phyloP scores from a whole-genome alignment of 1,140 invertebrate species.

The Monochamus saltuarius region DNA sequence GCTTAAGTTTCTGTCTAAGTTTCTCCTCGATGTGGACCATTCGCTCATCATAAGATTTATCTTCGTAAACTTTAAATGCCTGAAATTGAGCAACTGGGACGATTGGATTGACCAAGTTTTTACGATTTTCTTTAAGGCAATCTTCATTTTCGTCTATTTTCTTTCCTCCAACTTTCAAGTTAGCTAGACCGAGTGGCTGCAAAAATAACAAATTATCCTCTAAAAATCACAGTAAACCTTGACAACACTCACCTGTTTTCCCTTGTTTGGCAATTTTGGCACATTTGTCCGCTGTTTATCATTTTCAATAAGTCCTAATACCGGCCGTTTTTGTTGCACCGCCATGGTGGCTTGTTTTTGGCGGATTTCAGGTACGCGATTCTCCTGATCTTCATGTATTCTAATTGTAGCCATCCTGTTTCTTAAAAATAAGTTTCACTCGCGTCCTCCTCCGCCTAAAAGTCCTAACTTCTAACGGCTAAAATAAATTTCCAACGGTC shows the following conservation, averaged over 20 bases:
- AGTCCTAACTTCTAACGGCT: no score
- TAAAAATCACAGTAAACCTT: conserved; percentile 11
- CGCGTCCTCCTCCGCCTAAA: no score
- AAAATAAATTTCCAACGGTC: conserved; percentile 7
- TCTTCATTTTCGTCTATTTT: conserved; percentile 37
- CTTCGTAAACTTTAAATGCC: conserved; percentile 72
- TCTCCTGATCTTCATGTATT: conserved; percentile 69
- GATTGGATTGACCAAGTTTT: conserved; percentile 44
- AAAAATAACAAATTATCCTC: conserved; percentile 19
- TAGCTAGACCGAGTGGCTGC: conserved; percentile 20
- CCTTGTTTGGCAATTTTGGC: conserved; percentile 40
- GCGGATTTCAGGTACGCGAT: conserved; percentile 49
- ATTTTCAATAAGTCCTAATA: conserved; percentile 56
- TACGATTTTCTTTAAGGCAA: conserved; percentile 43
- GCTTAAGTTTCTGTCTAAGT: conserved; percentile 11
- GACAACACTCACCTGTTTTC: conserved; percentile 53
- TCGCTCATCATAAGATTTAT: conserved; percentile 59
- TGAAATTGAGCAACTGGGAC: conserved; percentile 67
- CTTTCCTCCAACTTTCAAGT: background rate
- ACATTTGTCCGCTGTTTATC: conserved; percentile 40
- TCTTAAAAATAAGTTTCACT: background rate
- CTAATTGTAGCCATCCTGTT: conserved; percentile 61
- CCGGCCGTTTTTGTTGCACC: conserved; percentile 59
- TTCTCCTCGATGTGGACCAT: conserved; percentile 44
- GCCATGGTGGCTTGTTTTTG: conserved; percentile 55